Conservation (phyloP, 2,888 invertebrate species). For the Heteromyza rotundicornis region DNA sequence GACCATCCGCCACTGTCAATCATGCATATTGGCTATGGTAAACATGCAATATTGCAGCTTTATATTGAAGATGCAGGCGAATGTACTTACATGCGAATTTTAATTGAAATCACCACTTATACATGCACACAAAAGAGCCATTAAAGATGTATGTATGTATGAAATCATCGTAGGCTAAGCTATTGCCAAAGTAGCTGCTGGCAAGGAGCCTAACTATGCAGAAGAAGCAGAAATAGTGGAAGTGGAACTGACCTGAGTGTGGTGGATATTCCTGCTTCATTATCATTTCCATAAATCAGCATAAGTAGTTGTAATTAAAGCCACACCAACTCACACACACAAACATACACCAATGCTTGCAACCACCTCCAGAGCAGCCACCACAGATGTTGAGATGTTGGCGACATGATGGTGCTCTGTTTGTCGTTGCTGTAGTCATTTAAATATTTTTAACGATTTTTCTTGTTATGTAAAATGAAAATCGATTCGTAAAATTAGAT, state of each 20-base stretch:
- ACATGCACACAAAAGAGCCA: not conserved
- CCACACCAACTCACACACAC: not conserved
- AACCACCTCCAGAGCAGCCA: not conserved
- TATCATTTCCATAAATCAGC: constrained; percentile 14
- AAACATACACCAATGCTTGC: not conserved
- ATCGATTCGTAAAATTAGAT: no score
- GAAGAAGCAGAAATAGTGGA: not conserved
- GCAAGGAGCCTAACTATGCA: not conserved
- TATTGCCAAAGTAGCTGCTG: not conserved
- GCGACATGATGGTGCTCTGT: not conserved
- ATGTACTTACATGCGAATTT: not conserved
- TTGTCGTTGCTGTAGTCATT: not conserved
- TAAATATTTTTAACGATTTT: not conserved
- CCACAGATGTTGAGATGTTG: not conserved
- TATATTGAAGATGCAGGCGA: no score
- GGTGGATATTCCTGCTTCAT: not conserved
- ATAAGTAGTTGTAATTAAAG: constrained; percentile 14
- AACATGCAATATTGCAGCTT: not conserved
- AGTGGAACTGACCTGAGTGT: not conserved
- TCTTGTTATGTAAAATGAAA: no score
- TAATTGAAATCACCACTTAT: constrained; percentile 1
- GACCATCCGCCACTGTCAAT: no score
- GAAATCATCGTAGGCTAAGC: not conserved
- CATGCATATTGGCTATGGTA: no score
- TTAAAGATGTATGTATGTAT: no score